Evolutionary conservation across 2,113 vertebrate genomes (phyloP), one percentile per base, ranked within the genome.

Genomic region (Centropus unirufus): DNA sequence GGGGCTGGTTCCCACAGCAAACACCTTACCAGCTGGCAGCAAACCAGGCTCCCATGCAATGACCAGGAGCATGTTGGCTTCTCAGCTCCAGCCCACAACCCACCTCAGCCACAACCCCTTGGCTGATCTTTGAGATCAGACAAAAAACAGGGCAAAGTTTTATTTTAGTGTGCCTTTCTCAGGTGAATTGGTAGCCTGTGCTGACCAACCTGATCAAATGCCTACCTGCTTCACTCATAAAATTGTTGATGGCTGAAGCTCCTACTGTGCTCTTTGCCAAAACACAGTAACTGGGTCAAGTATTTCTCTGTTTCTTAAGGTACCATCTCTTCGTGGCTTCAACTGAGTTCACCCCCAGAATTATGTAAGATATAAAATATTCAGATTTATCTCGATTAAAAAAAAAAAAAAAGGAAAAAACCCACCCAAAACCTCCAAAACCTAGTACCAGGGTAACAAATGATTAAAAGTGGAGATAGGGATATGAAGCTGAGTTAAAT

Each of bases 41-140:
- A 62, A 24, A 52, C 5, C 1, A 2, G 32, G 32, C 47, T 44
- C 58, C 61, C 10, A 0, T 3, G 0, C 3, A 1, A 46, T 57
- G 18, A 9, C 42, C 23, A 19, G 30, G 34, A 76, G 34, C 44
- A 30, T 0, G 8, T 8, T 34, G 6, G 20, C 20, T 76, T 51
- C 44, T 34, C 15, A 16, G 30, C 16, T 67, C 44, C 12, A 11
- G 11, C 13, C 21, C 6, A 6, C 34, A 20, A 21, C 26, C 30
- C 26, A 51, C 44, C 62, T 67, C 20, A n/a, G 8, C 19, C 36
- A 68, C 54, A 76, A 14, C 13, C 20, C 54, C 20, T 14, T 51
- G 16, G 30, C 12, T 55, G 15, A 9, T 34, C 61, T n/a, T 36
- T 34, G 34, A 68, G 20, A 8, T 30, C 6, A 11, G 24, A 34